Conservation (phyloP, 1,140 invertebrate species). For the Meloidogyne hapla region DNA sequence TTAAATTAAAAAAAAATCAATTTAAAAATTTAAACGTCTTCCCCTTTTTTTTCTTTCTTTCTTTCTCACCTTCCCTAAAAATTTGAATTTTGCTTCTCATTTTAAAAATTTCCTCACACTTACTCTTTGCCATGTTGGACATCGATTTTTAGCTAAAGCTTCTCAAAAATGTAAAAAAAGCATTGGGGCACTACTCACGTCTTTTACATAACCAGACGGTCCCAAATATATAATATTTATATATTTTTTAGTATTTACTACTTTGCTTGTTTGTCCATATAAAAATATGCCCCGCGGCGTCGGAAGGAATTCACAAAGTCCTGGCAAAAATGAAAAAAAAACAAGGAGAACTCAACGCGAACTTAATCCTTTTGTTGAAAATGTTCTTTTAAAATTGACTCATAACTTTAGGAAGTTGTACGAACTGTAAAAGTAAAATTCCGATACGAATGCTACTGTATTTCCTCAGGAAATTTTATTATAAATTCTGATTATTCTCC, state of each 20-base stretch:
- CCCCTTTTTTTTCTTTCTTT: neutral
- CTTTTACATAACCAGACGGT: neutral
- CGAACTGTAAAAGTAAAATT: too few species aligned
- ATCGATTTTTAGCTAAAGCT: neutral
- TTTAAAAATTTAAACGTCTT: neutral
- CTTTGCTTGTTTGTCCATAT: neutral
- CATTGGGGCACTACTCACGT: neutral
- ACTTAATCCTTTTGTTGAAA: neutral
- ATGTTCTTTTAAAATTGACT: too few species aligned
- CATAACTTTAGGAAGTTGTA: too few species aligned
- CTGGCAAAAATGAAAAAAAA: neutral
- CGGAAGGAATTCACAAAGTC: neutral
- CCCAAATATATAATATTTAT: neutral
- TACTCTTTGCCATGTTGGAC: constrained; percentile 1
- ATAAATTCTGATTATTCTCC: too few species aligned
- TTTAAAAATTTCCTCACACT: neutral
- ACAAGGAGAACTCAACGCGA: neutral
- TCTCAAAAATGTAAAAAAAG: neutral
- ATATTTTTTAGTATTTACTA: neutral
- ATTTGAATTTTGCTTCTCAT: neutral
- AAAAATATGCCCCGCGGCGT: neutral
- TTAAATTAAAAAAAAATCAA: too few species aligned
- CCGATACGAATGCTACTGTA: too few species aligned
- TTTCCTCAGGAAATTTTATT: too few species aligned
- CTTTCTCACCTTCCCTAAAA: neutral